Evolutionary conservation across 2,888 invertebrate genomes (phyloP).

Genomic region (Ashinkailepas kermadecensis): DNA sequence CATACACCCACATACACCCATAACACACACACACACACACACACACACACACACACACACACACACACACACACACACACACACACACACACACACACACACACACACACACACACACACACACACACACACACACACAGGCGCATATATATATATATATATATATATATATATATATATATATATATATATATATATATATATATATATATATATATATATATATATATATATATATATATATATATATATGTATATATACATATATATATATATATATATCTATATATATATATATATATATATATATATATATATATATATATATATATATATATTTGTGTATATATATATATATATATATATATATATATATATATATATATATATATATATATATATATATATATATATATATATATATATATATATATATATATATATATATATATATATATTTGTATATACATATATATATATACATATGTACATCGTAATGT

Average conservation of each 20-base stretch:
- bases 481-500: too few species aligned
- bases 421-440: too few species aligned
- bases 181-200: conserved; percentile 11
- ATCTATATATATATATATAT: conserved; percentile 20
- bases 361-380: too few species aligned
- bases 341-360: too few species aligned
- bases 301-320: conserved; percentile 13
- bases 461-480: neutral
- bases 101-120: too few species aligned
- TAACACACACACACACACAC: too few species aligned
- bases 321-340: conserved; percentile 9
- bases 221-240: neutral
- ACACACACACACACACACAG: neutral
- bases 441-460: too few species aligned
- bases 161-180: conserved; percentile 16
- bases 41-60: neutral
- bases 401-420: too few species aligned
- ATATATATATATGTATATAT: neutral
- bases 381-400: too few species aligned
- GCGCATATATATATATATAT: neutral
- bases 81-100: too few species aligned
- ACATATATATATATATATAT: conserved; percentile 7
- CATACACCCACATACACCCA: too few species aligned
- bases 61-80: neutral
- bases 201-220: conserved; percentile 11